These are phyloP conservation scores for Tragulus kanchil DNA, from an alignment of 2,113 vertebrate genomes.

Conservation along the genomic window DNA sequence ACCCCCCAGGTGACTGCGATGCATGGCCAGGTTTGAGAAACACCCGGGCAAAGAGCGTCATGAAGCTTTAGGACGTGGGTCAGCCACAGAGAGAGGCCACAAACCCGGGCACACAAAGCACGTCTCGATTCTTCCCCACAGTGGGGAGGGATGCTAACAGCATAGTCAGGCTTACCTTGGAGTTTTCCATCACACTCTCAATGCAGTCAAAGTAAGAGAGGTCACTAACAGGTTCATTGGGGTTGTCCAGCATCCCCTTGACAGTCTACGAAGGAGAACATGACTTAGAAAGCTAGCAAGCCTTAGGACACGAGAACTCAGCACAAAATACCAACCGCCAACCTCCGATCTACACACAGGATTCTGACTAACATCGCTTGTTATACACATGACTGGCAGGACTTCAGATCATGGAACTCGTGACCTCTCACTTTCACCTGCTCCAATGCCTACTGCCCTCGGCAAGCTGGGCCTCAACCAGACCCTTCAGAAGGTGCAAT, in stretches of 20 bases:
- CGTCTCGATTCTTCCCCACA: not conserved
- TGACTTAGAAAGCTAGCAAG: not conserved
- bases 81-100: fast-evolving
- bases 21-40: not conserved
- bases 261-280: constrained; percentile 91
- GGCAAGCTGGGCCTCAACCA: not conserved
- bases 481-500: not conserved
- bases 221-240: constrained; percentile 97
- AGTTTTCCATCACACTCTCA: constrained; percentile 99
- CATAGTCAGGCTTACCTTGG: constrained; percentile 91
- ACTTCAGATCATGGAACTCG: not conserved
- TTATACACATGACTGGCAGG: not conserved
- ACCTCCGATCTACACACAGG: not conserved
- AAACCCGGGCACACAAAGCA: not conserved
- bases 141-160: not conserved
- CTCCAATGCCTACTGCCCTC: not conserved
- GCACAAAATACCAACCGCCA: not conserved
- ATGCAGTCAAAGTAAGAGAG: constrained; percentile 99
- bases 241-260: constrained; percentile 96
- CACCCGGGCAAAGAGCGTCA: not conserved
- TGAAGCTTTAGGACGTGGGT: fast-evolving
- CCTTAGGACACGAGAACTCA: not conserved
- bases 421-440: not conserved
- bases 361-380: not conserved
- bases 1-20: not conserved